Conservation (phyloP, 2,888 invertebrate species). For the Rhagonycha fulva region DNA sequence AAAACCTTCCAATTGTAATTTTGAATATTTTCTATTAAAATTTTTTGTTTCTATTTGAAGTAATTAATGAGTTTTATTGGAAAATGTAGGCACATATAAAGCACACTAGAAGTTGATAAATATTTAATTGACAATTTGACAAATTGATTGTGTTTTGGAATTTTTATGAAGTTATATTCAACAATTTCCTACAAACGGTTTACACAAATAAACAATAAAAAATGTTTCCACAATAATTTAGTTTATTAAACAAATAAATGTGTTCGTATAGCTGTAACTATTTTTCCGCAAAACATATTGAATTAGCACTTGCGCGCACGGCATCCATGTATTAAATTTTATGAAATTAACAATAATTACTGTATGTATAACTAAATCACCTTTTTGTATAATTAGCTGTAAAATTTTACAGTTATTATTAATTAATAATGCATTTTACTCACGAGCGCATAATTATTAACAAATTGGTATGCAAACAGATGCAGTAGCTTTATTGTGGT, state of each 20-base stretch:
- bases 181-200: not conserved
- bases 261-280: not conserved
- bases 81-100: not conserved
- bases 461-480: not conserved
- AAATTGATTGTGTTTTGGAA: not conserved
- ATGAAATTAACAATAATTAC: not conserved
- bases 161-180: not conserved
- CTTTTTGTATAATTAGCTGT: not conserved
- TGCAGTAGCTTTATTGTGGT: slow-evolving; percentile 12
- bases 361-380: not conserved
- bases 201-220: not conserved
- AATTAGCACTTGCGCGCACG: not conserved
- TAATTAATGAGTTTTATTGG: not conserved
- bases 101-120: not conserved
- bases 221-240: not conserved
- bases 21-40: too few relatives aligned
- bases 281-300: not conserved
- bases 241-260: not conserved
- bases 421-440: not conserved
- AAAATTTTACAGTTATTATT: not conserved
- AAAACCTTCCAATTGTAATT: too few relatives aligned
- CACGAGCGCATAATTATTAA: not conserved
- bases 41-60: too few relatives aligned
- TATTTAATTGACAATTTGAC: not conserved
- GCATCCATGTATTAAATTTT: not conserved